Evolutionary conservation across 2,797 vertebrate genomes (phyloP), one percentile per base, ranked within the genome.

Genomic region (Typhlichthys subterraneus): DNA sequence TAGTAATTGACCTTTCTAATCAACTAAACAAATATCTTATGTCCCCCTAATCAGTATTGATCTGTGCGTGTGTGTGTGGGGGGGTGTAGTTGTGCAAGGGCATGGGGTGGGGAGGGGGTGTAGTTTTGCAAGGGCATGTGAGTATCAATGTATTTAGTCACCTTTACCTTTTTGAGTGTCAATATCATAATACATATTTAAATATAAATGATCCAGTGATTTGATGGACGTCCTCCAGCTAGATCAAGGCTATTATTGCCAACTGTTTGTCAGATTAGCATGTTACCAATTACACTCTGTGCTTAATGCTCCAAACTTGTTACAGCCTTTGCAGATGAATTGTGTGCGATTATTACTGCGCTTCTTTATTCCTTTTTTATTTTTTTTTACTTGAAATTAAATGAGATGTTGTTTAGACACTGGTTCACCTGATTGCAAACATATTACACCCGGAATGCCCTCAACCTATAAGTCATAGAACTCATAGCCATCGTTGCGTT

Each of bases 1-100:
- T 93, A 93, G 90, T 93, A 91, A 94, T 93, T 94, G 92, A 93
- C 92, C 92, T 93, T 92, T 93, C 90, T 93, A 94, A 93, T 94
- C 92, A 93, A 93, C 92, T 93, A 93, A 93, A 92, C 92, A 93
- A 92, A 93, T 93, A 88, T 92, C 85, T 89, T 86, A 87, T 42
- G 84, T 92, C 85, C 80, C 84, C 57, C 90, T 94, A 93, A 94
- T 93, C 92, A 93, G 89, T 93, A 93, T 93, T 90, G 92, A 94
- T 93, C 85, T 64, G 42, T 50, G 49, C 58, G 51, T 73, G 87
- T 80, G 73, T 84, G 81, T 84, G 85, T 59, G 23, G 23, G 23
- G 23, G 23, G 23, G 23, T 2, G 23, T 2, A 19, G 19, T 19
- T 19, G 19, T 19, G 19, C 19, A 19, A 19, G 19, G 19, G 19